Conservation (phyloP, 2,113 vertebrate species). For the Tetrax tetrax region DNA sequence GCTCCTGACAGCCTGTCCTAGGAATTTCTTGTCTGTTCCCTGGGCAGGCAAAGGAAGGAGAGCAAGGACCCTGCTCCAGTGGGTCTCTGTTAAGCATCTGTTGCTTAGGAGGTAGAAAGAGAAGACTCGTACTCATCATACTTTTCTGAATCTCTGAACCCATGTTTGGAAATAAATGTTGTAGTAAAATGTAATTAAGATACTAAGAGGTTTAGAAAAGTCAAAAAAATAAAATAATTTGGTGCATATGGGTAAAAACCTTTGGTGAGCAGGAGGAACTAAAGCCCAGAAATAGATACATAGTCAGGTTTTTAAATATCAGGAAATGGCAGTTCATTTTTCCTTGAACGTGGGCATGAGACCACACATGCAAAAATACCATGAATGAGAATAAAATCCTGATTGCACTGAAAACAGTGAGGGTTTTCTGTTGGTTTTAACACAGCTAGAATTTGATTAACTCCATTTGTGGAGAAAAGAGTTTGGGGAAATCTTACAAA, state of each 20-base stretch:
- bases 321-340: not conserved
- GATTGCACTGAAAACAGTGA: not conserved
- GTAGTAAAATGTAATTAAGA: not conserved
- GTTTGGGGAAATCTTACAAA: not conserved
- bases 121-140: accelerated
- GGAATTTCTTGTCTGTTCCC: not conserved
- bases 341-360: not conserved
- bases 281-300: accelerated
- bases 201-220: not conserved
- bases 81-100: not conserved
- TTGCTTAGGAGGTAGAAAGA: not conserved
- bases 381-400: not conserved
- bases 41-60: not conserved
- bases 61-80: not conserved
- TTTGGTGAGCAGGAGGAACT: not conserved
- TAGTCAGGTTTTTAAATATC: accelerated
- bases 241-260: not conserved
- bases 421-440: not conserved
- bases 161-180: not conserved
- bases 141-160: not conserved
- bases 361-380: not conserved
- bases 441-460: not conserved
- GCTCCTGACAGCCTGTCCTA: not conserved
- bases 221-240: not conserved
- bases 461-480: not conserved